Evolutionary conservation across 2,797 vertebrate species (phyloP).

Genomic region (Gallinago nigripennis): DNA sequence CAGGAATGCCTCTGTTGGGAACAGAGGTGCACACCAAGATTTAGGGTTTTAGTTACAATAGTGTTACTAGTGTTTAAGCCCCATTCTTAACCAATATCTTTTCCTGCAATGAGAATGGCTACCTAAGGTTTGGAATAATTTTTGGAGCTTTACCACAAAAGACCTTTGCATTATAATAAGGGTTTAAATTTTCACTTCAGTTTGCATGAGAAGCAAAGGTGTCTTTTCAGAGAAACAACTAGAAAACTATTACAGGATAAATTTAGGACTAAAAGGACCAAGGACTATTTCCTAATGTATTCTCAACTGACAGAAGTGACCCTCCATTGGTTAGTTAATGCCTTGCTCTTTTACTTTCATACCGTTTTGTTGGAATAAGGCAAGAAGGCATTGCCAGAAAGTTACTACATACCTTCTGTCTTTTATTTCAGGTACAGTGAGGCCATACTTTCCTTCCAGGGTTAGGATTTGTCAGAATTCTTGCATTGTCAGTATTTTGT

Average conservation of each 20-base stretch:
- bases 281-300: neutral
- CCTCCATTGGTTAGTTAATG: neutral
- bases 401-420: neutral
- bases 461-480: neutral
- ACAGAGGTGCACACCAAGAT: neutral
- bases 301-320: neutral
- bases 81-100: neutral
- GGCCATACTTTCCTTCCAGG: neutral
- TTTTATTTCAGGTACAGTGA: neutral
- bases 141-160: neutral
- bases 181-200: neutral
- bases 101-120: neutral
- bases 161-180: neutral
- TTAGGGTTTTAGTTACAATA: neutral
- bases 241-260: neutral
- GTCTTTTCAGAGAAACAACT: neutral
- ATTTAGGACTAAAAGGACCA: neutral
- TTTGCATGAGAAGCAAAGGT: neutral
- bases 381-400: neutral
- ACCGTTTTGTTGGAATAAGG: neutral
- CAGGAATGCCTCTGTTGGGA: neutral
- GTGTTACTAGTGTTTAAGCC: neutral
- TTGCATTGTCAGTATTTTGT: neutral
- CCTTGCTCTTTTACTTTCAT: neutral
- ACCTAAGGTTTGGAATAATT: neutral